Conservation (phyloP, 2,113 vertebrate genomes). For the Vidua macroura region DNA sequence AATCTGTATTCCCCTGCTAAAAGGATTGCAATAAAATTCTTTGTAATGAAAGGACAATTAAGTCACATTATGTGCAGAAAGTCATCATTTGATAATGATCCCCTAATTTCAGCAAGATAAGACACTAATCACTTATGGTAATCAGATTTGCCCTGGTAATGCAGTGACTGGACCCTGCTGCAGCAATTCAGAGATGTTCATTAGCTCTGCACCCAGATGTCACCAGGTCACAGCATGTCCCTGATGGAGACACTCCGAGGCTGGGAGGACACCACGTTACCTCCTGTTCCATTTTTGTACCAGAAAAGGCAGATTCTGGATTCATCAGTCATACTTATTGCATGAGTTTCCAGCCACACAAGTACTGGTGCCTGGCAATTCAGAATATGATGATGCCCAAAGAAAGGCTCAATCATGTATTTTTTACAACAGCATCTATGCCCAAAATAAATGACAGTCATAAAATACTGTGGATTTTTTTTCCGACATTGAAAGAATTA, state of each 20-base stretch:
- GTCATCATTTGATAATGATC: conserved; percentile 37
- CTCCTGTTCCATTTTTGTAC: background rate
- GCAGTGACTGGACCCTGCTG: background rate
- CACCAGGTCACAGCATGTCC: background rate
- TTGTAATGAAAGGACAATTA: conserved; percentile 16
- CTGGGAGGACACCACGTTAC: rapidly evolving
- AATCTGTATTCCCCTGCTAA: background rate
- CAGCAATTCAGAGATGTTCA: background rate
- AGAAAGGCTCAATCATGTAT: background rate
- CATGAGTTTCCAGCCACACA: background rate
- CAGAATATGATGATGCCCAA: background rate
- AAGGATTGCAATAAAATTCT: background rate
- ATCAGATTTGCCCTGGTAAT: conserved; percentile 33
- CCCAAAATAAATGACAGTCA: background rate
- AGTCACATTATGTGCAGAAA: background rate
- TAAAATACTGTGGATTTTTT: background rate
- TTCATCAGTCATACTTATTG: background rate
- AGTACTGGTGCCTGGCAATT: background rate
- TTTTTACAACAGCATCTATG: background rate
- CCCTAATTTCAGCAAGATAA: conserved; percentile 26
- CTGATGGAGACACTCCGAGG: rapidly evolving
- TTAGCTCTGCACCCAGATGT: background rate
- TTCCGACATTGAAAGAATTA: background rate
- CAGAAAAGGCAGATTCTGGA: background rate
- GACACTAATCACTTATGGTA: background rate